A percentile compares a stretch with the other conserved stretches of the same genome.
Evolutionary conservation across 2,888 invertebrate genomes (phyloP).

Genomic region (Malthinus seriepunctatus): DNA sequence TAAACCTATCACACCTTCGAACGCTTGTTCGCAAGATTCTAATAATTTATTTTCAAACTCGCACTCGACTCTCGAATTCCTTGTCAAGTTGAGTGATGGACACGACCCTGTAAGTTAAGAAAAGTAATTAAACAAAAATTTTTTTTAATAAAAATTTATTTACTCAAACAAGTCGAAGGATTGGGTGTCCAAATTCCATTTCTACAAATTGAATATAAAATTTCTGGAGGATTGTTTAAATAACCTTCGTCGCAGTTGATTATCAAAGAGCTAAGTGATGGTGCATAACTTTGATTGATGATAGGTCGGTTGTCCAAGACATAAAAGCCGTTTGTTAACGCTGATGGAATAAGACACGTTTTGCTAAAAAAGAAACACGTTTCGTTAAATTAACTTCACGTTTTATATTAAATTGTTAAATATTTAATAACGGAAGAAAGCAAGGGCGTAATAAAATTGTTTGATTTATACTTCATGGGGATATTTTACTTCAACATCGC

Average conservation of each 20-base stretch:
- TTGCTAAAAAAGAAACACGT: too few relatives aligned
- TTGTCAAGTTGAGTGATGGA: neutral
- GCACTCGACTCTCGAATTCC: neutral
- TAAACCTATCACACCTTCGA: slow-evolving; percentile 35
- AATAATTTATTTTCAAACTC: slow-evolving; percentile 2
- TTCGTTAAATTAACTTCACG: too few relatives aligned
- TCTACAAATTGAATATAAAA: slow-evolving; percentile 7
- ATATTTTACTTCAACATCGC: too few relatives aligned
- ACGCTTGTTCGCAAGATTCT: slow-evolving; percentile 23
- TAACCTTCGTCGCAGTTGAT: slow-evolving; percentile 30
- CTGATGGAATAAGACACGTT: neutral
- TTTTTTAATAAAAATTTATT: neutral
- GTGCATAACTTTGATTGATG: slow-evolving; percentile 13
- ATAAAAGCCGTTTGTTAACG: neutral
- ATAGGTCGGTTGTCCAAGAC: neutral
- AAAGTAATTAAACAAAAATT: neutral
- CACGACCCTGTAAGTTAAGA: slow-evolving; percentile 6
- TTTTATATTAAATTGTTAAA: too few relatives aligned
- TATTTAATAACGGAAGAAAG: too few relatives aligned
- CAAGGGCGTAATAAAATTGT: too few relatives aligned
- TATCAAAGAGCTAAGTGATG: slow-evolving; percentile 27
- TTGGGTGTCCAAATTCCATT: slow-evolving; percentile 11
- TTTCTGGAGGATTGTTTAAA: neutral
- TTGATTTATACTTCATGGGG: too few relatives aligned
- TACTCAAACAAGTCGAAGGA: slow-evolving; percentile 10